Conservation (phyloP, 2,797 vertebrate species). For the Urosaurus nigricauda region DNA sequence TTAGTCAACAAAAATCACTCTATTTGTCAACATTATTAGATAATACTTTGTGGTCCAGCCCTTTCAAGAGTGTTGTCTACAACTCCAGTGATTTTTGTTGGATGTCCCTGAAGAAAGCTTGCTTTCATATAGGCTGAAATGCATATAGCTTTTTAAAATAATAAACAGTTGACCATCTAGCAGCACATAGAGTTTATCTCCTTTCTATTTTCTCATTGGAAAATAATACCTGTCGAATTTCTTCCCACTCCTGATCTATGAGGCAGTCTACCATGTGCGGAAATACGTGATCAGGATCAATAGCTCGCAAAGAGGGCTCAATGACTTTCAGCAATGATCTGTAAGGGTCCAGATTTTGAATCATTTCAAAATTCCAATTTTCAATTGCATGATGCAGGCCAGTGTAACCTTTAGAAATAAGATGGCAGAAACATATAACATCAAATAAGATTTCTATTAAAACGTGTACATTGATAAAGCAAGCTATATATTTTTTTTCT, state of each 20-base stretch:
- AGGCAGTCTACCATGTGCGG: constrained; percentile 66
- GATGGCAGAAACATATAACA: neutral
- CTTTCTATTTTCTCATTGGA: neutral
- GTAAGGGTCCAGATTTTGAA: constrained; percentile 74
- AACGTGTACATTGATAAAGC: neutral
- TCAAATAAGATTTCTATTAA: neutral
- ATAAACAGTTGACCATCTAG: no score
- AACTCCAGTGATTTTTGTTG: no score
- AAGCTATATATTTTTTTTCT: neutral
- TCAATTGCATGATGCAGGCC: constrained; percentile 77
- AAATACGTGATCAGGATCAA: constrained; percentile 62
- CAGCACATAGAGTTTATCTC: no score
- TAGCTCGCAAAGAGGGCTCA: constrained; percentile 70
- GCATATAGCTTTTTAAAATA: no score
- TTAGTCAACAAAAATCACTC: no score
- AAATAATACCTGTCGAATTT: constrained; percentile 76
- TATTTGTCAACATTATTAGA: no score
- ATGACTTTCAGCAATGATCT: constrained; percentile 70
- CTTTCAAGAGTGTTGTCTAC: no score
- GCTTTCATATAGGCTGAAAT: no score
- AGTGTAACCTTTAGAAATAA: constrained; percentile 72
- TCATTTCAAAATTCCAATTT: constrained; percentile 77
- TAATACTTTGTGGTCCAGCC: no score
- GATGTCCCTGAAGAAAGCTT: no score
- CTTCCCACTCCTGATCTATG: constrained; percentile 74